Percentiles rank a stretch among this genome's conserved stretches.
Evolutionary conservation across 2,797 vertebrate species (phyloP).

Genomic region (Crypturellus tataupa): DNA sequence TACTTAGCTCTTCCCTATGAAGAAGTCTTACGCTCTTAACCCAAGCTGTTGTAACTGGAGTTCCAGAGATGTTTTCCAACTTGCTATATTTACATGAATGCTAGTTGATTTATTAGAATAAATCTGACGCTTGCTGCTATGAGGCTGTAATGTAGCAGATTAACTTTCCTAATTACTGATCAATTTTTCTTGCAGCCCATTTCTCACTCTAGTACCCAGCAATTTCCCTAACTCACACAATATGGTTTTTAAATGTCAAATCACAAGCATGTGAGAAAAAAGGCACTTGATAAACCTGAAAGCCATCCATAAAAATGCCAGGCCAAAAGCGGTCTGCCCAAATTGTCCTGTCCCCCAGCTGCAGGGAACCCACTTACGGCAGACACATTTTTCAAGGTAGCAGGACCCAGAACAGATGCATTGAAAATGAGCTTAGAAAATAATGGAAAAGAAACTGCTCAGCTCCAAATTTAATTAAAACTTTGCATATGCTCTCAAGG

Average conservation of each 20-base stretch:
- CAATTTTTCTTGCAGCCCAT: conserved; percentile 27
- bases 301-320: background rate
- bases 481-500: background rate
- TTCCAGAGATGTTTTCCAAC: background rate
- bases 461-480: background rate
- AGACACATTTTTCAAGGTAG: background rate
- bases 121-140: background rate
- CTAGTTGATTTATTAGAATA: background rate
- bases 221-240: background rate
- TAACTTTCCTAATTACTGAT: conserved; percentile 46
- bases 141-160: background rate
- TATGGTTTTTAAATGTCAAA: conserved; percentile 26
- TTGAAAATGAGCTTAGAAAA: background rate
- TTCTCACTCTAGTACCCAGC: background rate
- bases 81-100: background rate
- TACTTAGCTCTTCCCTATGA: background rate
- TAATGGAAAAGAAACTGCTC: background rate
- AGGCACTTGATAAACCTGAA: background rate
- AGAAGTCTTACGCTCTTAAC: background rate
- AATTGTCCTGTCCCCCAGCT: background rate
- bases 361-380: background rate
- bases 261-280: background rate
- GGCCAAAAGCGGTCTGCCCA: background rate
- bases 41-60: background rate
- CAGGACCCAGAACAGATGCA: background rate